Evolutionary conservation across 2,888 invertebrate species (phyloP).

Genomic region (Tipula confusa): DNA sequence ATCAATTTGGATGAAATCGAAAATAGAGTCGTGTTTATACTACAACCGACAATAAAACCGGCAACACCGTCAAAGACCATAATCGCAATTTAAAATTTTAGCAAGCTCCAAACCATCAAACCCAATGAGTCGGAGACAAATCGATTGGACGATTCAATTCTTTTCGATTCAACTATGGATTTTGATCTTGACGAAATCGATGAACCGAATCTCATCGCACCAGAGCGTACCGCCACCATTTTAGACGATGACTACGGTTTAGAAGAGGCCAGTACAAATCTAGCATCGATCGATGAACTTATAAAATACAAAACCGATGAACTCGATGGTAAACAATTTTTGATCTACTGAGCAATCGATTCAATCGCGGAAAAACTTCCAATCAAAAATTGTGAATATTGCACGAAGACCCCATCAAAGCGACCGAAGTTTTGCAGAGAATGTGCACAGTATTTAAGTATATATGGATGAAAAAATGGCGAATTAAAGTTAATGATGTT

Average conservation of each 20-base stretch:
- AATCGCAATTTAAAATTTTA: no score
- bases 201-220: not conserved
- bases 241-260: constrained; percentile 32
- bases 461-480: no score
- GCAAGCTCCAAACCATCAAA: not conserved
- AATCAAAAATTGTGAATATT: constrained; percentile 29
- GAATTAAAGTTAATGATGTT: no score
- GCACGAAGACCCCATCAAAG: no score
- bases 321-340: constrained; percentile 27
- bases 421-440: no score
- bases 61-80: not conserved
- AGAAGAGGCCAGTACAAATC: constrained; percentile 31
- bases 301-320: not conserved
- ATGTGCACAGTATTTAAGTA: no score
- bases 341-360: constrained; percentile 31
- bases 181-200: not conserved
- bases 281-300: constrained; percentile 34
- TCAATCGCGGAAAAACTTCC: constrained; percentile 28
- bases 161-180: not conserved
- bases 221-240: not conserved
- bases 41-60: not conserved
- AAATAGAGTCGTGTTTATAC: not conserved
- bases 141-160: not conserved
- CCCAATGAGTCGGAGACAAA: no score
- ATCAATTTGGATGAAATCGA: constrained; percentile 31